These are phyloP conservation scores for Craseonycteris thonglongyai DNA, from an alignment of 2,113 vertebrate genomes.

Conservation along the genomic window DNA sequence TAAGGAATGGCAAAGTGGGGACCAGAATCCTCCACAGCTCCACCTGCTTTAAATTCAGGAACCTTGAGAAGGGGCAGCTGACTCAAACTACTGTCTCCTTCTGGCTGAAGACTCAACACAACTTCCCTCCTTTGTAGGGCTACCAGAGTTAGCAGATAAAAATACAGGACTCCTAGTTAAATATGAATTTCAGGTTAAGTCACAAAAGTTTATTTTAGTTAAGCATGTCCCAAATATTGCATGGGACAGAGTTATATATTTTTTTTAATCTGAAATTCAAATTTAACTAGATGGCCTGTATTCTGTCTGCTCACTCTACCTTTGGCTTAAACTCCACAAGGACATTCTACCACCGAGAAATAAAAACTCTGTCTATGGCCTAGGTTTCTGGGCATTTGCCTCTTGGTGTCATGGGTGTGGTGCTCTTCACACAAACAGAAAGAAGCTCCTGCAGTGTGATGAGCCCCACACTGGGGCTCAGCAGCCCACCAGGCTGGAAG, in stretches of 20 bases:
- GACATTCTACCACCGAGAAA: not conserved
- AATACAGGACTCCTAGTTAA: not conserved
- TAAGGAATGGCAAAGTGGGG: accelerated
- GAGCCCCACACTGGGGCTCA: not conserved
- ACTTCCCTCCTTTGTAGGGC: not conserved
- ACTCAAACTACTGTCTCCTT: not conserved
- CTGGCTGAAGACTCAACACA: not conserved
- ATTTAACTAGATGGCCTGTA: not conserved
- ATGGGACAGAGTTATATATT: not conserved
- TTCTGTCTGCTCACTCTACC: not conserved
- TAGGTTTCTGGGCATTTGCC: not conserved
- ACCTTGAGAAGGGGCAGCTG: not conserved
- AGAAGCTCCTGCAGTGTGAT: not conserved
- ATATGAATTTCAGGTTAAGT: not conserved
- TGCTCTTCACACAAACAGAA: not conserved
- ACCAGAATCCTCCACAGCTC: not conserved
- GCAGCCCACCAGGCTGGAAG: not conserved
- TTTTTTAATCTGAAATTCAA: not conserved
- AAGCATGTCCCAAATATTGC: not conserved
- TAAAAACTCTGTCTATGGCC: not conserved
- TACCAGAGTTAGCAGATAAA: not conserved
- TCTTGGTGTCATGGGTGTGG: accelerated
- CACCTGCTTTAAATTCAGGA: not conserved
- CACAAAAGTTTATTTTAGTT: not conserved
- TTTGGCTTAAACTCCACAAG: not conserved